Percentiles rank a stretch among this genome's conserved stretches.
phyloP scores from a whole-genome alignment of 1,140 invertebrate species.

The Teleopsis dalmanni region DNA sequence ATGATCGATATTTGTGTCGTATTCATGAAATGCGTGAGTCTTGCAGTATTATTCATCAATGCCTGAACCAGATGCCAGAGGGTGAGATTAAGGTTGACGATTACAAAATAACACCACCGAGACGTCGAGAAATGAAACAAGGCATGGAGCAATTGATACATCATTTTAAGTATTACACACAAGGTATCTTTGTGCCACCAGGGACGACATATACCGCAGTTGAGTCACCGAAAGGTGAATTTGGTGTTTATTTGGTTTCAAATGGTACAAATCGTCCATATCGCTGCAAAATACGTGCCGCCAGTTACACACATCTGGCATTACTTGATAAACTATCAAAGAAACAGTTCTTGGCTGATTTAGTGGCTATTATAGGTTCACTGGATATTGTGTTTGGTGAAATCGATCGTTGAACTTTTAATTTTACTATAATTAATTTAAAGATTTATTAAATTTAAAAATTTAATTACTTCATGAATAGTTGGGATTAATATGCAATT shows the following conservation, averaged over 20 bases:
- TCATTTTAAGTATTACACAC: constrained; percentile 78
- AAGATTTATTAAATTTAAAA: too few species aligned
- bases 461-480: too few species aligned
- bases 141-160: constrained; percentile 85
- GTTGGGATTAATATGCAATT: too few species aligned
- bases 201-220: constrained; percentile 71
- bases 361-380: constrained; percentile 72
- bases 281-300: constrained; percentile 69
- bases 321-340: constrained; percentile 55
- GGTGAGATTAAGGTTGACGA: constrained; percentile 81
- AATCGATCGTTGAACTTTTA: constrained; percentile 69
- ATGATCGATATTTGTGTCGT: constrained; percentile 60
- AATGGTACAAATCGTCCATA: constrained; percentile 76
- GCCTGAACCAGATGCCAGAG: constrained; percentile 75
- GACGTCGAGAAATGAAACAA: constrained; percentile 74
- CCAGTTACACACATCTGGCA: constrained; percentile 66
- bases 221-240: constrained; percentile 79
- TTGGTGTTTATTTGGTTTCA: constrained; percentile 79
- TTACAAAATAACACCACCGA: constrained; percentile 71
- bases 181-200: constrained; percentile 75
- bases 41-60: constrained; percentile 67
- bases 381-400: constrained; percentile 85
- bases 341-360: constrained; percentile 63
- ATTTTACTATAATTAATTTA: background rate
- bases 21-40: constrained; percentile 76